Base-by-base conservation (phyloP, 1,140 invertebrate species). In the Lordiphosa collinella region DNA sequence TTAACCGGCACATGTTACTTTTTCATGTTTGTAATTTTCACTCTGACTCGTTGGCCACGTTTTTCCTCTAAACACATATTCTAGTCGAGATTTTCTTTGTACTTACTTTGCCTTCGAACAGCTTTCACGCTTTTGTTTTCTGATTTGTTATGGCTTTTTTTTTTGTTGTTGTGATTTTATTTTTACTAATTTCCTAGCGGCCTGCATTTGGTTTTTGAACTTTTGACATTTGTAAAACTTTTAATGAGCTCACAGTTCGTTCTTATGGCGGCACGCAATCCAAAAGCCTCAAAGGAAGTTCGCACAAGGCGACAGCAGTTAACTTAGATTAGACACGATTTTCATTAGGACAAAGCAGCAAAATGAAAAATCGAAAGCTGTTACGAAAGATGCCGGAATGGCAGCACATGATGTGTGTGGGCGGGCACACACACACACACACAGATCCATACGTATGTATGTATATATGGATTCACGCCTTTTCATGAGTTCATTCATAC, bases 141-240 rank as follows among this genome's bases (percentile, higher is more conserved):
- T 29, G 25, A 29, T 29, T 29, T 29, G 25, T 29, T 29, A 29
- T 29, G 25, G 6, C 2, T 7, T 29, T 29, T 29, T 8, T 29
- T 25, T 25, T 25, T n/a, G n/a, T n/a, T n/a, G n/a, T n/a, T n/a
- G n/a, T n/a, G n/a, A n/a, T n/a, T n/a, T n/a, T n/a, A n/a, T 25
- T 25, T 25, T 40, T 18, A 4, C 16, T 18, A 18, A 18, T 18
- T 18, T 18, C 3, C 1, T 18, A 18, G 16, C 16, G 4, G 2
- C 3, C 3, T 22, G 29, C 6, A 25, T 25, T 25, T 7, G 22
- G 0, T 29, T 13, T 54, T 55, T 52, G 44, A 72, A 78, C 73
- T 79, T 65, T 57, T 76, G 72, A 66, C 72, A 59, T 78, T 78
- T 70, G 25, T 63, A 13, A 7, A 12, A 31, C 29, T 43, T 56